Conservation (phyloP, 2,888 invertebrate genomes). For the Cryptus armator region DNA sequence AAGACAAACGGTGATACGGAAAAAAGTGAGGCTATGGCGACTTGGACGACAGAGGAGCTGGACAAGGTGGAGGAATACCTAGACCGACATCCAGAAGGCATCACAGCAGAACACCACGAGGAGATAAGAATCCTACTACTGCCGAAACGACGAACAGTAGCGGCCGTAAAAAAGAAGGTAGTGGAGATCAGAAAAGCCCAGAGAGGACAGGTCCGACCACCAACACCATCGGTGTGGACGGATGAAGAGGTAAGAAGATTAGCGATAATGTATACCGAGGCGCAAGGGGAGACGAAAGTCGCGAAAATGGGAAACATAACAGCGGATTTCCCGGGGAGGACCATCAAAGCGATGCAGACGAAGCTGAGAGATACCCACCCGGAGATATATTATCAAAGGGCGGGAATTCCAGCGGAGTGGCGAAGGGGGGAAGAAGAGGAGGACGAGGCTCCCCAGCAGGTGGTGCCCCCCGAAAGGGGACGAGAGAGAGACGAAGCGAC, state of each 20-base stretch:
- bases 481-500: background rate
- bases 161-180: background rate
- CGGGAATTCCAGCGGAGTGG: background rate
- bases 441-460: background rate
- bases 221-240: background rate
- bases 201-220: background rate
- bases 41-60: background rate
- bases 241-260: background rate
- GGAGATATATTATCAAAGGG: constrained; percentile 9
- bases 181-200: background rate
- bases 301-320: background rate
- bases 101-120: background rate
- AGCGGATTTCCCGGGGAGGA: background rate
- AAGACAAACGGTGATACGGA: too few relatives aligned
- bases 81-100: background rate
- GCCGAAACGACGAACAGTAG: background rate
- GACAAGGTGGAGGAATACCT: background rate
- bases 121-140: background rate
- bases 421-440: background rate
- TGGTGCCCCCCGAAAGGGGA: background rate
- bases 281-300: background rate
- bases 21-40: background rate
- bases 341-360: background rate
- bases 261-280: background rate
- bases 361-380: background rate